Base-by-base conservation (phyloP, 2,113 vertebrate species). In the Apus apus region DNA sequence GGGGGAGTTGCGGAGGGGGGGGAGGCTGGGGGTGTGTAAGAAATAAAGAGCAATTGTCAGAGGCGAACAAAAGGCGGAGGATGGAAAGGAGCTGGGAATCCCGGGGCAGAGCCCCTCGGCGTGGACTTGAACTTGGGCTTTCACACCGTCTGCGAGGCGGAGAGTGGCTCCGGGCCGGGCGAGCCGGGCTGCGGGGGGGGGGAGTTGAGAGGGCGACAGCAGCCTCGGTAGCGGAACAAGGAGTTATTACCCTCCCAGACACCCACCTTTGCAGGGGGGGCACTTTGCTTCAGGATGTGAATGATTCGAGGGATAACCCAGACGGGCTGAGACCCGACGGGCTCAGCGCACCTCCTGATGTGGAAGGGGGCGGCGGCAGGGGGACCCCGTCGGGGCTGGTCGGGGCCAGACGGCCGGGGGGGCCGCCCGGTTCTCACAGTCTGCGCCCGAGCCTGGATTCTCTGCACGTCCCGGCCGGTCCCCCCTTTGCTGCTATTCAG, bases 401-500 rank as follows among this genome's bases (percentile, higher is more conserved):
- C 86, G 40, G 71, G 93, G 82, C 86, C 91, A 93, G 95, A 91
- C 88, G 95, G 94, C 75, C 60, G 61, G 85, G 84, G 92, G 81
- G 86, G 74, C 94, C 57, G 89, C 78, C 86, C 73, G 64, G 88
- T 87, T 92, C 87, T 96, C 95, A 97, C 86, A 77, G 94, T 97
- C 89, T 89, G 84, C n/a, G 29, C 76, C 83, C 97, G 91, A 91
- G 96, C 96, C 97, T 84, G 94, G 97, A 98, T 98, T 98, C 98
- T 97, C 97, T 92, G 96, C 98, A 98, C 98, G 98, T 98, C 97
- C 89, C 91, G 72, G 96, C 94, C 97, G 96, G 96, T 97, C 86
- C 97, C 93, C 89, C 97, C 97, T 96, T 96, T 83, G 98, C 98
- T 72, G 96, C 98, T 97, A 98, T 98, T 98, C 98, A 98, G 97